Evolutionary conservation across 2,797 vertebrate species (phyloP), one percentile per base, ranked within the genome.

Genomic region (Falco naumanni): DNA sequence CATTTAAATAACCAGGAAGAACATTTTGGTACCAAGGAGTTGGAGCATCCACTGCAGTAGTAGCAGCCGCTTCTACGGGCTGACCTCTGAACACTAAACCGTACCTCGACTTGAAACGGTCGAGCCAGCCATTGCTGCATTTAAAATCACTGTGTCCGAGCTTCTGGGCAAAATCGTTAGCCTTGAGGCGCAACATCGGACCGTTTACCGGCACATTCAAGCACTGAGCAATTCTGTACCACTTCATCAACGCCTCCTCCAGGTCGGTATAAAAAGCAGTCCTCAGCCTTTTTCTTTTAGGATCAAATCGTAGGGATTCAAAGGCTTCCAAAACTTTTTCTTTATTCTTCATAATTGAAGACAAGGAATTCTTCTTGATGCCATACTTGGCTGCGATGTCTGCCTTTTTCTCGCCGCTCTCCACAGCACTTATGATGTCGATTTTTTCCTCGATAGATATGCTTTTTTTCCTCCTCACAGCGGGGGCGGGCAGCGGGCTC

Each of bases 71-170:
- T 96, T 95, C 96, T 68, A 31, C 53, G 28, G 96, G 92, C 54
- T 97, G 97, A 80, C 97, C 87, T 96, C 97, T 96, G 90, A 98
- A 98, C 29, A 97, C 96, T 72, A 98, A 95, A 26, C 97, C 98
- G 28, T 98, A 98, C 79, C 98, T 97, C 59, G 98, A 94, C 96
- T 98, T 98, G 96, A 98, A 98, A 50, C 97, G 98, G 82, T 98
- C 97, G 26, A 98, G 96, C 98, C 98, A 98, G 68, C 98, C 98
- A 66, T 98, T 98, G 63, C 98, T 98, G 95, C 98, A 98, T 47
- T 97, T 98, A 93, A 98, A 98, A 71, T 98, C 97, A 53, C 79
- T 92, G 31, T 98, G 98, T 64, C 98, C 98, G 34, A 98, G 96
- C 93, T 98, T 97, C 97, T 97, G 96, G 63, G 98, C 98, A 96